Evolutionary conservation across 2,797 vertebrate genomes (phyloP), one percentile per base, ranked within the genome.

Genomic region (Eulemur mongoz): DNA sequence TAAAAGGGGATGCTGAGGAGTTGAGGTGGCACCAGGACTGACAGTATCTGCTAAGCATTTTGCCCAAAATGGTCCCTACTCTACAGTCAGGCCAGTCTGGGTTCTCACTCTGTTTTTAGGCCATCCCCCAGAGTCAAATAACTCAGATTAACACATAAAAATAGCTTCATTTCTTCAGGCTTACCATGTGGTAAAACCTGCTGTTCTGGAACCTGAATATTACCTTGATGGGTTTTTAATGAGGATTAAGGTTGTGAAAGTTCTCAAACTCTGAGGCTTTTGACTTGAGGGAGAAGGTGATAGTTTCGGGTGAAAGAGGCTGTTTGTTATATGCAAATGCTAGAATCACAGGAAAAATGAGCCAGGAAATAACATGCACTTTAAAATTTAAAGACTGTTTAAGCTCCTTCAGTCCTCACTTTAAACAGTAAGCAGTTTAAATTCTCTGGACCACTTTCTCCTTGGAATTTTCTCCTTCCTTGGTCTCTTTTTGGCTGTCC

Each of bases 151-250:
- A 72, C 73, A 63, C n/a, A 30, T 80, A 65, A 91, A 89, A 94
- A 67, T 54, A 84, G 69, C 78, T 35, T 2, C 17, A 30, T 50
- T 83, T 93, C 85, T 69, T 85, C 88, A 12, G 2, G 52, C 0
- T 67, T 65, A 43, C 1, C 0, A 59, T 76, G 82, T 35, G 12
- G 69, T 79, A 45, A 90, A 83, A 94, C 80, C 93, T 76, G 27
- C 92, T 67, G 2, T 92, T 93, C 85, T 54, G 70, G 85, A 96
- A 72, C 80, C 65, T 67, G 78, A 93, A 32, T 85, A 40, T 79
- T 50, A 54, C 87, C 25, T 89, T 85, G 32, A 89, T 84, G 89
- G 50, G 82, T 80, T 94, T 95, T 27, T 80, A 91, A 54, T 9
- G 23, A 38, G 12, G 69, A 67, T 54, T 38, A 69, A 85, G 54